Base-by-base conservation (phyloP, 2,888 invertebrate genomes). In the Drosophila kanekoi region DNA sequence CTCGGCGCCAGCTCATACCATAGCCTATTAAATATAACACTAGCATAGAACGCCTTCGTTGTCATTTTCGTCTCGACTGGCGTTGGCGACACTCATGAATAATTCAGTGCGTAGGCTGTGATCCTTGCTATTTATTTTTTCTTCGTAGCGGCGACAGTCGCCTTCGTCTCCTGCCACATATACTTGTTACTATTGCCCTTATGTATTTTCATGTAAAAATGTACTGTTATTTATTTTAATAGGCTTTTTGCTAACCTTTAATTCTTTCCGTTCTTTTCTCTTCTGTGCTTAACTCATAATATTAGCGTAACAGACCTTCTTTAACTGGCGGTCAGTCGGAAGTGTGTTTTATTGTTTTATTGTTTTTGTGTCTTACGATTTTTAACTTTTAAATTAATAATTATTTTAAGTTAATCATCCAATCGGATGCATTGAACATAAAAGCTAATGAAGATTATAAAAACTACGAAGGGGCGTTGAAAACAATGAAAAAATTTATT, bases 141-240 rank as follows among this genome's bases (percentile, higher is more conserved):
- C 65, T 79, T 79, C 79, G 56, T 14, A 73, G 67, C 63, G 18
- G 43, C 43, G 48, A 61, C 53, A 49, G 37, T 54, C 49, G 23
- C 40, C 53, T 47, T 33, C 20, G 14, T 28, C 40, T 10, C 18
- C 20, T 48, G n/a, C 4, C 4, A 14, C 11, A 41, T n/a, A 32
- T 41, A 48, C 43, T 20, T 65, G 28, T 44, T 75, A 33, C 48
- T 58, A 51, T 52, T 47, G 51, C 65, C 78, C 73, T 79, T 83
- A 79, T 18, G 18, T 18, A 82, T 85, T 85, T 85, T 65, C 59
- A 64, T 79, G 70, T 79, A 61, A 82, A 84, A 84, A 83, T 86
- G 73, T 83, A 86, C 70, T 79, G 77, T 79, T 81, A 83, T 83
- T 84, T 86, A 86, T 86, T 86, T 83, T 79, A 86, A 81, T 79